Base-by-base conservation (phyloP, 2,113 vertebrate species). In the Halcyon malimbica region DNA sequence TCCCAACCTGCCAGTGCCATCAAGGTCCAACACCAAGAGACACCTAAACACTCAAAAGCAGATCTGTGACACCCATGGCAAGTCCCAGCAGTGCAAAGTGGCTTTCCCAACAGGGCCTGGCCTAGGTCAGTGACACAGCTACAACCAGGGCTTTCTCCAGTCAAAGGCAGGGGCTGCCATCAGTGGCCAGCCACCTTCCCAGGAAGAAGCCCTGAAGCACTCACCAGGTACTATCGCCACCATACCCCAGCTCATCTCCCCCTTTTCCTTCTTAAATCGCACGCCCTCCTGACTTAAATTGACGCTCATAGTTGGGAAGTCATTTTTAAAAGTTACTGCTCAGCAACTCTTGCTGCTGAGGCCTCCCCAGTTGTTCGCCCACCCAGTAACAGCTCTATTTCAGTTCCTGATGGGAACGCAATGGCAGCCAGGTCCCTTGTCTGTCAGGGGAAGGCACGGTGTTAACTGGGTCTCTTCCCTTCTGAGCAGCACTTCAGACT, bases 361-460 rank as follows among this genome's bases (percentile, higher is more conserved):
- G 48, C 15, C 12, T 41, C 60, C 17, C 14, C 57, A 35, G 1
- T 18, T 16, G 25, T 19, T 28, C 20, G 24, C 64, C 14, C 31
- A 23, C 39, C 8, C 28, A n/a, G 26, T 13, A 33, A 56, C 4
- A 5, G 44, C 35, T 42, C 51, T 29, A 7, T 13, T 53, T 41
- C 25, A 16, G 23, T 9, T 73, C 50, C 35, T 25, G 23, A 60
- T 35, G n/a, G 13, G 18, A 46, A 21, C 0, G 0, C 0, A 1
- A 50, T n/a, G 44, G 16, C n/a, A 64, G 29, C 13, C 56, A 41
- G 6, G 20, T 25, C 42, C 50, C n/a, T 21, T 15, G 9, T 6
- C 41, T 60, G n/a, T 5, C 44, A 33, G 39, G 9, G 11, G 35
- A 75, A 86, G 44, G 44, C 17, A 60, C 53, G 6, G 25, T 8